A percentile compares a stretch with the other conserved stretches of the same genome.
Evolutionary conservation across 64 coral and sea anemone genomes (phyloP).

Genomic region (Pachyseris speciosa): DNA sequence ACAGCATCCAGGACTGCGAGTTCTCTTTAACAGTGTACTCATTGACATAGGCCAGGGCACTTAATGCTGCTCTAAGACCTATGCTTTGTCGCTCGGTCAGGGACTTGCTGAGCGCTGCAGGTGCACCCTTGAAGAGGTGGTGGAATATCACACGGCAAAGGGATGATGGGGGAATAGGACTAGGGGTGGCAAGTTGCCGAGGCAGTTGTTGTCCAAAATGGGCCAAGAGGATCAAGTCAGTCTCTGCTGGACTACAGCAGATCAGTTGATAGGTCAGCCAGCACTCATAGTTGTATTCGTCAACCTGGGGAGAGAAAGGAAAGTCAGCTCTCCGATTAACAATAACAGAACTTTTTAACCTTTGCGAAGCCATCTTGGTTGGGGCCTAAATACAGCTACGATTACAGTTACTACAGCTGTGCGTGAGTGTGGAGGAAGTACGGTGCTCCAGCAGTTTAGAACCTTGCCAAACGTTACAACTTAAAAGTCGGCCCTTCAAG

Average conservation of each 20-base stretch:
- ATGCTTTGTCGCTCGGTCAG: neutral
- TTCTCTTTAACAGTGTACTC: neutral
- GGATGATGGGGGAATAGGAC: neutral
- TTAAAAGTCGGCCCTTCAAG: too few species aligned
- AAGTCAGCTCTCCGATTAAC: too few species aligned
- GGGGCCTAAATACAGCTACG: too few species aligned
- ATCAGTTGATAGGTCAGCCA: constrained; percentile 57
- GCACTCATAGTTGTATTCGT: constrained; percentile 43
- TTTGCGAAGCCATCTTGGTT: too few species aligned
- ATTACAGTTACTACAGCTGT: too few species aligned
- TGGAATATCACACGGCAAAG: constrained; percentile 37
- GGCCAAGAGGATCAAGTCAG: constrained; percentile 12
- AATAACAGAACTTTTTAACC: too few species aligned
- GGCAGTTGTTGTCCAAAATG: neutral
- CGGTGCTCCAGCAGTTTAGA: too few species aligned
- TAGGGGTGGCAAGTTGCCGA: neutral
- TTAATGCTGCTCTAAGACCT: neutral
- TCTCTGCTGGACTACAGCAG: neutral
- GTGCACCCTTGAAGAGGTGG: constrained; percentile 44
- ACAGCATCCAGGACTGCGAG: constrained; percentile 8
- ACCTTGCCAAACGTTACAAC: too few species aligned
- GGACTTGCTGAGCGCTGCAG: neutral
- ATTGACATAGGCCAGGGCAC: neutral
- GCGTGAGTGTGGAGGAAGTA: too few species aligned
- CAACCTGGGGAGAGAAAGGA: neutral